A percentile compares a stretch with the other conserved stretches of the same genome.
Evolutionary conservation across 2,113 vertebrate genomes (phyloP).

Genomic region (Ciconia maguari): DNA sequence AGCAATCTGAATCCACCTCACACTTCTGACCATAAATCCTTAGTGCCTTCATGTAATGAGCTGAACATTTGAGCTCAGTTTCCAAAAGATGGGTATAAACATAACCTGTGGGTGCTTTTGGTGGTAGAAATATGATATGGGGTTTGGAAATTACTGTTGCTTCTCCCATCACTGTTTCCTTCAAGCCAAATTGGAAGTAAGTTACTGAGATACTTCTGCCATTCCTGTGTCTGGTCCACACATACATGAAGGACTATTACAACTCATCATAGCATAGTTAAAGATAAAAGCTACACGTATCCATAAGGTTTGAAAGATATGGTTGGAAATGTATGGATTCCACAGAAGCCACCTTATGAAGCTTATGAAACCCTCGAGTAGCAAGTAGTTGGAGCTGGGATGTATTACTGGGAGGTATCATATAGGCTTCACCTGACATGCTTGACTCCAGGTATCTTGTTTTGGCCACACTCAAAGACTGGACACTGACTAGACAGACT

Average conservation of each 20-base stretch:
- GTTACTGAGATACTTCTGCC: background rate
- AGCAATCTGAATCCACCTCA: background rate
- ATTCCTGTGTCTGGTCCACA: background rate
- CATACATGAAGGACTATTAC: background rate
- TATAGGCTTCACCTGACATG: background rate
- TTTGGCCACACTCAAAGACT: background rate
- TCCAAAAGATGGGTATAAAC: background rate
- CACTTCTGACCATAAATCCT: background rate
- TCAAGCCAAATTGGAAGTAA: background rate
- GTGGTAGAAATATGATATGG: background rate
- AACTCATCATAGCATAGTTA: background rate
- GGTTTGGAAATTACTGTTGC: background rate
- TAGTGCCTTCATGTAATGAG: background rate
- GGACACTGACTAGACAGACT: background rate
- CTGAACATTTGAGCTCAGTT: background rate
- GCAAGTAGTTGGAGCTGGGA: background rate
- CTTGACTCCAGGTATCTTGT: background rate
- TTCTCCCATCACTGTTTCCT: background rate
- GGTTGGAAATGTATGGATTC: background rate
- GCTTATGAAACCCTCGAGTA: background rate
- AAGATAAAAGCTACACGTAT: background rate
- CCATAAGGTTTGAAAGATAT: background rate
- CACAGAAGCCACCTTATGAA: background rate
- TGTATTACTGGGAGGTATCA: background rate
- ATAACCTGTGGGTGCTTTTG: background rate